These are phyloP conservation scores for Bradypodion pumilum DNA, from an alignment of 2,797 vertebrate genomes.

Conservation along the genomic window DNA sequence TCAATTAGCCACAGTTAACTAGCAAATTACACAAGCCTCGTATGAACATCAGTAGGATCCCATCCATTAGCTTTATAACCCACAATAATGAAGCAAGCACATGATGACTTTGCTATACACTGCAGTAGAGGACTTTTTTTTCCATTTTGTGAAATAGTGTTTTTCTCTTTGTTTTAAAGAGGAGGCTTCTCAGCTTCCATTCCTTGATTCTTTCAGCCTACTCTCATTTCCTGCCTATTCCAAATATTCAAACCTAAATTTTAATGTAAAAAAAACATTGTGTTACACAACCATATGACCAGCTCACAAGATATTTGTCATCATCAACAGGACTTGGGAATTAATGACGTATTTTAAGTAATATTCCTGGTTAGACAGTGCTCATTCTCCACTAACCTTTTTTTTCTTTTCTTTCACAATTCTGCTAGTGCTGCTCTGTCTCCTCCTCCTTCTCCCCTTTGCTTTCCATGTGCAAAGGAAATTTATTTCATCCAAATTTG, in stretches of 20 bases:
- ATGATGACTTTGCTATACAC: background rate
- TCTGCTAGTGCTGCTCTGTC: background rate
- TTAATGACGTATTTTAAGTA: slow-evolving; percentile 1
- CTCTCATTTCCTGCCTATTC: background rate
- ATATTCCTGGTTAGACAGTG: background rate
- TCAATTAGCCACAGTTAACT: too few species aligned
- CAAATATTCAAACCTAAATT: background rate
- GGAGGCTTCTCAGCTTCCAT: background rate
- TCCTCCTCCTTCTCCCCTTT: background rate
- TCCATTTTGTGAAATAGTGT: background rate
- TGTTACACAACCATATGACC: background rate
- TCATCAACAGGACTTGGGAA: background rate
- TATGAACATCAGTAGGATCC: too few species aligned
- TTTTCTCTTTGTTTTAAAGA: background rate
- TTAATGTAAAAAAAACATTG: background rate
- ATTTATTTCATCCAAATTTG: background rate
- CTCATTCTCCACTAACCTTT: background rate
- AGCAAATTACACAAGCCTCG: too few species aligned
- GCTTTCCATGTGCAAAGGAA: background rate
- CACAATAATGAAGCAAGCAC: too few species aligned
- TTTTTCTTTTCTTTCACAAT: background rate
- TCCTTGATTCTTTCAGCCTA: background rate
- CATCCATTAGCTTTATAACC: too few species aligned
- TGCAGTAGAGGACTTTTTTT: background rate
- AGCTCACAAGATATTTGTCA: background rate